These are phyloP conservation scores for Diogma glabrata DNA, from an alignment of 2,888 invertebrate species.

Conservation along the genomic window DNA sequence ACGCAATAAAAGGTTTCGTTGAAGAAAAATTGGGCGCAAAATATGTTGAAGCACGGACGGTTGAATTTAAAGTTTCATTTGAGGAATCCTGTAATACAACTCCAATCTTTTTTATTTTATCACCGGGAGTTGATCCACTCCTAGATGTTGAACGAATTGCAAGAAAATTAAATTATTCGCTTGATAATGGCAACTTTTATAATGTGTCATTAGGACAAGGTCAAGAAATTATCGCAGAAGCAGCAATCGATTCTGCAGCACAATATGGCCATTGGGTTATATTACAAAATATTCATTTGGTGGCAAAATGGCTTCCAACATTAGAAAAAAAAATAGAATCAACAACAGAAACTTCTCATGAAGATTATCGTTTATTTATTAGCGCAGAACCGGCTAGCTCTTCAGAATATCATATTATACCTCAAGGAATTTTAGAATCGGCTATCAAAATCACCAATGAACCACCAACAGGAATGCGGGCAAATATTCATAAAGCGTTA, in stretches of 20 bases:
- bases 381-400: slow-evolving; percentile 77
- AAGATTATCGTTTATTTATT: slow-evolving; percentile 61
- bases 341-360: slow-evolving; percentile 53
- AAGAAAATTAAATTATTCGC: slow-evolving; percentile 63
- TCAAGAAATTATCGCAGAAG: slow-evolving; percentile 85
- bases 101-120: slow-evolving; percentile 87
- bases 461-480: slow-evolving; percentile 89
- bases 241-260: slow-evolving; percentile 67
- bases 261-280: slow-evolving; percentile 84
- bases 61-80: slow-evolving; percentile 75
- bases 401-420: slow-evolving; percentile 51
- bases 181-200: slow-evolving; percentile 74
- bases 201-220: slow-evolving; percentile 92
- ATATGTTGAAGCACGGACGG: slow-evolving; percentile 64
- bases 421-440: slow-evolving; percentile 82
- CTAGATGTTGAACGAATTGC: slow-evolving; percentile 77
- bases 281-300: slow-evolving; percentile 85
- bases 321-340: slow-evolving; percentile 88
- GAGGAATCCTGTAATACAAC: slow-evolving; percentile 75
- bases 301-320: slow-evolving; percentile 71
- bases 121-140: slow-evolving; percentile 87
- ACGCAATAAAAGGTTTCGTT: slow-evolving; percentile 63
- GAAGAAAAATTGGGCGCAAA: slow-evolving; percentile 79
- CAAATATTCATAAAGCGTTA: slow-evolving; percentile 85
- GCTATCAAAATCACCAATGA: slow-evolving; percentile 94